Conservation (phyloP, 2,113 vertebrate genomes). For the Caranx ignobilis region DNA sequence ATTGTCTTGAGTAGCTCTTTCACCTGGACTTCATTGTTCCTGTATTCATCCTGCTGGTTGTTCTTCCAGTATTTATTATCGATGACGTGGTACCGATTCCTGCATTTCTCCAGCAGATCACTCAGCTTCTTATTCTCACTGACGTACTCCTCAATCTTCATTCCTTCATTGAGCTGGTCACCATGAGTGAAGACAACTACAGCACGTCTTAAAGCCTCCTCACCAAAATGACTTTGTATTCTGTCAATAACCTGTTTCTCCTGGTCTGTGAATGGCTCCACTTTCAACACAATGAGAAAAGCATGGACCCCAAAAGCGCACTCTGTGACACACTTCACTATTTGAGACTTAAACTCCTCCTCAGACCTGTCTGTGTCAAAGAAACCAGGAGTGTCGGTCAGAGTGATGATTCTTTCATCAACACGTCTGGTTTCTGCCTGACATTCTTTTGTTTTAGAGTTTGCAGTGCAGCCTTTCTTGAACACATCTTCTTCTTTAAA, state of each 20-base stretch:
- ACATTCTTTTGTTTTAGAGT: conserved; percentile 19
- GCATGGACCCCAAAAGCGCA: conserved; percentile 50
- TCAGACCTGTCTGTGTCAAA: fast-evolving
- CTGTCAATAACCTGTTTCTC: fast-evolving
- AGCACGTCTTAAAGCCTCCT: not conserved
- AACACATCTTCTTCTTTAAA: conserved; percentile 13
- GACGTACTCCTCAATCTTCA: conserved; percentile 7
- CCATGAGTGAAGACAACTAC: conserved; percentile 41
- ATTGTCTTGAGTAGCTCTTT: conserved; percentile 14
- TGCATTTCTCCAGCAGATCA: conserved; percentile 32
- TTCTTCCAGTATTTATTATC: conserved; percentile 54
- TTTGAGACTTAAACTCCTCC: fast-evolving
- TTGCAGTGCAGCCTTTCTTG: fast-evolving
- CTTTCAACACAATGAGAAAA: conserved; percentile 47
- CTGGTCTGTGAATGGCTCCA: conserved; percentile 9
- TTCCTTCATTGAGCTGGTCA: not conserved
- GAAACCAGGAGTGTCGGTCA: conserved; percentile 61
- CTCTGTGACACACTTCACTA: not conserved
- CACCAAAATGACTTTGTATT: fast-evolving
- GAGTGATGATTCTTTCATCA: fast-evolving
- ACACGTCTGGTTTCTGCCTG: not conserved
- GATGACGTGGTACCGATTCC: conserved; percentile 20
- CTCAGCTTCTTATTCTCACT: not conserved
- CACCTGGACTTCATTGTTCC: conserved; percentile 42
- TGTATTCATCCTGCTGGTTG: not conserved